Conservation (phyloP, 1,140 invertebrate species). For the Aphidius gifuensis region DNA sequence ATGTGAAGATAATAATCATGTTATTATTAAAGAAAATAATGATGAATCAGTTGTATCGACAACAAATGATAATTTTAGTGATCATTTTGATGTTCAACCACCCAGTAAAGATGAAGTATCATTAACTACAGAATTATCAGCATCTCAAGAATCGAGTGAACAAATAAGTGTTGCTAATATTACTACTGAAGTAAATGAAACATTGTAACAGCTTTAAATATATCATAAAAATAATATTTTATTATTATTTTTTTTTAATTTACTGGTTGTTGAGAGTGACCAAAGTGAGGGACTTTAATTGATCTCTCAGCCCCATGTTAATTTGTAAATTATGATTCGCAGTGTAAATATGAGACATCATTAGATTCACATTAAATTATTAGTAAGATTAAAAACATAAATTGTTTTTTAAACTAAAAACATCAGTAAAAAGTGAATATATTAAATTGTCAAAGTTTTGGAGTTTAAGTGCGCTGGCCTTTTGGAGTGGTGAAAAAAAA, state of each 20-base stretch:
- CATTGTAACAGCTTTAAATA: constrained; percentile 3
- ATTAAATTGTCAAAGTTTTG: constrained; percentile 21
- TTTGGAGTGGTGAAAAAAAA: constrained; percentile 42
- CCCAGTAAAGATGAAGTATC: not conserved
- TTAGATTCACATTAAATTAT: not conserved
- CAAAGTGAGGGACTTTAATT: constrained; percentile 37
- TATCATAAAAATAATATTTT: not conserved
- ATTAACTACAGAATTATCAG: not conserved
- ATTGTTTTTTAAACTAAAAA: not conserved
- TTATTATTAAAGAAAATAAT: no score
- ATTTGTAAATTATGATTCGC: constrained; percentile 16
- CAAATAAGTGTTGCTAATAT: not conserved
- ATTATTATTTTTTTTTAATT: not conserved
- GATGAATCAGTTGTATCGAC: no score
- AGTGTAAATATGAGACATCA: constrained; percentile 38
- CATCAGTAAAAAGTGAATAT: constrained; percentile 19
- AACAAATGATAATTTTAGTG: no score
- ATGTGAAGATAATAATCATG: no score
- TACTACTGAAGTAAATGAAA: not conserved
- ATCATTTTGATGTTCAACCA: not conserved
- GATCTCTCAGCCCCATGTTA: constrained; percentile 18
- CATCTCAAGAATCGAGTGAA: not conserved
- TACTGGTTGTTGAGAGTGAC: constrained; percentile 28
- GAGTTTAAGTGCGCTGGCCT: constrained; percentile 29
- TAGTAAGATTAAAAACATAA: not conserved